These are phyloP conservation scores for Pseudachorutes palmiensis DNA, from an alignment of 1,140 invertebrate genomes.

Conservation along the genomic window DNA sequence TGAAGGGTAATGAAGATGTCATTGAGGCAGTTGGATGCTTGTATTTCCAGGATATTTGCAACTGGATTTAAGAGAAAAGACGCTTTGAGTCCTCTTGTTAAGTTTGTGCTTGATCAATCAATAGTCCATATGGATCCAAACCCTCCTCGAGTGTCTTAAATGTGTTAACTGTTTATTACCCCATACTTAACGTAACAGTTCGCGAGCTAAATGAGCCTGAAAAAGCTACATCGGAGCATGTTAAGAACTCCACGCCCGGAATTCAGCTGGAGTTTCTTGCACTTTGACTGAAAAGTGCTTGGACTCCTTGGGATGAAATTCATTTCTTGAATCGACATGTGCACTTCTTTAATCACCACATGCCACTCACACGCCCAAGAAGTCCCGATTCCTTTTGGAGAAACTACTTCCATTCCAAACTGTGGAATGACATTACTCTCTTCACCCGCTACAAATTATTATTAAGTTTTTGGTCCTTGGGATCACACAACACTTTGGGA, in stretches of 20 bases:
- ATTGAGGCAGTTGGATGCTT: too few species aligned
- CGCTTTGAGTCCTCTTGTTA: neutral
- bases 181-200: neutral
- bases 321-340: constrained; percentile 16
- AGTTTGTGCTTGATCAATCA: constrained; percentile 17
- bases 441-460: constrained; percentile 8
- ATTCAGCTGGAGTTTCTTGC: constrained; percentile 6
- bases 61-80: neutral
- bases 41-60: neutral
- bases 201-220: neutral
- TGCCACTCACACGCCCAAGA: constrained; percentile 5
- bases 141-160: neutral
- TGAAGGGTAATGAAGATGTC: too few species aligned
- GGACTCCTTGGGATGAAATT: neutral
- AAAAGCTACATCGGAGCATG: neutral
- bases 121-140: constrained; percentile 13
- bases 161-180: constrained; percentile 1
- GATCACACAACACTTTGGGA: neutral
- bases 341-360: constrained; percentile 30
- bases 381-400: too few species aligned
- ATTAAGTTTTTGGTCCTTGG: neutral
- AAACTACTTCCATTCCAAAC: too few species aligned
- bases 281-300: neutral
- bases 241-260: neutral
- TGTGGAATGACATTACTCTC: neutral